A percentile compares a stretch with the other conserved stretches of the same genome.
Conservation (phyloP, 2,888 invertebrate species). For the Agrotis clavis region DNA sequence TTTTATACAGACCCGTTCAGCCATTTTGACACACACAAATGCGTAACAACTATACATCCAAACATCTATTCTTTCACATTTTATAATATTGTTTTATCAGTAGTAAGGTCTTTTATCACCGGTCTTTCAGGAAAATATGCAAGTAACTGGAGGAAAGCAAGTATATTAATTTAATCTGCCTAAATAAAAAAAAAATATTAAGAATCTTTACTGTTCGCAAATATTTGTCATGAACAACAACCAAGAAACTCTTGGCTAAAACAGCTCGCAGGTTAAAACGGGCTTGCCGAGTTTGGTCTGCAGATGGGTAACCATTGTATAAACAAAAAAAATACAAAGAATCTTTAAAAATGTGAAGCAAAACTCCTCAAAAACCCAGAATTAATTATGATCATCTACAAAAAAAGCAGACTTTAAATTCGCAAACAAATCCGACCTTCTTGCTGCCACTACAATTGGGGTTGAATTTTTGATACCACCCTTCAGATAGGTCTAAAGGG, state of each 20-base stretch:
- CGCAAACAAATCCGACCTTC: constrained; percentile 33
- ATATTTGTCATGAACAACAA: constrained; percentile 36
- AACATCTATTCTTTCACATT: no score
- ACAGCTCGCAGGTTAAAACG: no score
- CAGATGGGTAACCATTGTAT: no score
- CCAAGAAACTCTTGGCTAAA: neutral
- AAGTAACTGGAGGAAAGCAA: no score
- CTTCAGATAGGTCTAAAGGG: constrained; percentile 35
- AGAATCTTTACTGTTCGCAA: neutral
- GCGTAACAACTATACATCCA: no score
- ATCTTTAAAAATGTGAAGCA: neutral
- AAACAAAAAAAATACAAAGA: neutral
- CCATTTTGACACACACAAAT: no score
- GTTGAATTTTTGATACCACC: constrained; percentile 56
- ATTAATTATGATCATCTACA: no score
- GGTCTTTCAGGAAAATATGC: neutral
- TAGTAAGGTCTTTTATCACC: neutral
- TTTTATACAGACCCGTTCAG: no score
- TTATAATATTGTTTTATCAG: no score
- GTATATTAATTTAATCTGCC: no score
- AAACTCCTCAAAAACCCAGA: neutral
- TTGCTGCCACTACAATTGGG: constrained; percentile 24
- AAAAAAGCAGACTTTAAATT: constrained; percentile 39
- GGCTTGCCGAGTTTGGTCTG: no score
- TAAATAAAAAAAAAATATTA: no score